These are phyloP conservation scores for Glossophaga mutica DNA, from an alignment of 2,797 vertebrate species.

Conservation along the genomic window DNA sequence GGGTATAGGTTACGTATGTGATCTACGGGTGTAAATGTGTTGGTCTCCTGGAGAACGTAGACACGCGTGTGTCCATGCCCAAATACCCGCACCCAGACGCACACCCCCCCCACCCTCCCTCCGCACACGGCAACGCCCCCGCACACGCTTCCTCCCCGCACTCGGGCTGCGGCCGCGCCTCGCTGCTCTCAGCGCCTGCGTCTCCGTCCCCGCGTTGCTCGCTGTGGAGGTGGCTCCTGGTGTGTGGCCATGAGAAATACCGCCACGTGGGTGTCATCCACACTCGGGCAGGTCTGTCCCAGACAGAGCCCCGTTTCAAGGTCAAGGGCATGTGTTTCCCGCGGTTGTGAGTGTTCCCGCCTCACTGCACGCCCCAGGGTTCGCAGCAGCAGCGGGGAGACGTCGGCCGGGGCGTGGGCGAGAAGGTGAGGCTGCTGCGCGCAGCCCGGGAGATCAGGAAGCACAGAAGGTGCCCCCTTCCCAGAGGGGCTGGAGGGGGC, in stretches of 20 bases:
- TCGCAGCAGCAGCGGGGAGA: rapidly evolving
- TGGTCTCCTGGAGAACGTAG: background rate
- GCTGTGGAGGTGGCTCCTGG: rapidly evolving
- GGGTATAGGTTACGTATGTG: background rate
- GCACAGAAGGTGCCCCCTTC: too few relatives aligned
- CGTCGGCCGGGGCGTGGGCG: rapidly evolving
- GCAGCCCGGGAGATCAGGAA: background rate
- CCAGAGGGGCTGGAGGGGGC: background rate
- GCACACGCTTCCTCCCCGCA: rapidly evolving
- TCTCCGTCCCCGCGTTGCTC: rapidly evolving
- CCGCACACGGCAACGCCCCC: rapidly evolving
- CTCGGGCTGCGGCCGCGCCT: too few relatives aligned
- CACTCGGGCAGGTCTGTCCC: background rate
- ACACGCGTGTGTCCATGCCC: rapidly evolving
- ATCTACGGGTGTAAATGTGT: rapidly evolving
- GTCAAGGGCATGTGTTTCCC: background rate
- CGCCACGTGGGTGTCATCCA: background rate
- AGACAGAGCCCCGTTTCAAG: background rate
- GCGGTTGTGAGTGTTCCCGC: background rate
- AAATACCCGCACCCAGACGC: rapidly evolving
- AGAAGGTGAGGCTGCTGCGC: rapidly evolving
- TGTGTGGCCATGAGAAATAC: background rate
- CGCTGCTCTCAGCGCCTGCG: rapidly evolving
- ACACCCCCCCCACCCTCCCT: rapidly evolving
- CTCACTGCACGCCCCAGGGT: rapidly evolving